Base-by-base conservation (phyloP, 2,888 invertebrate genomes). In the Malacosoma neustria region DNA sequence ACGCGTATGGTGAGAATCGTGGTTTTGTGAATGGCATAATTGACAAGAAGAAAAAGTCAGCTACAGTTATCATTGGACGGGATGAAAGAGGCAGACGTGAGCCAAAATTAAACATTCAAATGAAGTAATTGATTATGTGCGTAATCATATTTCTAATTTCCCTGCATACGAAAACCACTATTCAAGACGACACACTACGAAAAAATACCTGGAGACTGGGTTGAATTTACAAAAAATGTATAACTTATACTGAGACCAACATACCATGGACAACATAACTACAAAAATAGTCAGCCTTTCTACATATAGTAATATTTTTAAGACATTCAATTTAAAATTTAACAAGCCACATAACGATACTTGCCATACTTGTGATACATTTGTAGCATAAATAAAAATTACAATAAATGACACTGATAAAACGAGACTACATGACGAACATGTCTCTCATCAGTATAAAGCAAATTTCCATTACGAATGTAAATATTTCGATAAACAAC, bases 381-480 rank as follows among this genome's bases (percentile, higher is more conserved):
- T 34, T 34, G 34, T 34, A 34, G 29, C 34, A 34, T 29, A 34
- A 34, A 34, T 34, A 34, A 34, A 34, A 34, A 34, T 34, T 36
- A 36, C 36, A 36, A 36, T 31, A 31, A 36, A 36, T 36, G 36
- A 36, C 36, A 36, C 31, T 36, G 36, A 36, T 15, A 32, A 36
- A 36, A 36, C 32, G 32, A 32, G 32, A 36, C 31, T 36, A 36
- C 32, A 36, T 36, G 32, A 36, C 36, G 29, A 36, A 36, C 36
- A 36, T 36, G 36, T 32, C 32, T 36, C 36, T 36, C 32, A 36
- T 36, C 36, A 36, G 32, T 22, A 32, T 36, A 36, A 36, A 32
- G 36, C 36, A 36, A 32, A 36, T 36, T 36, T 32, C 36, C 36
- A 36, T 36, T 36, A 32, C 32, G 32, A 32, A 36, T 36, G 36